Evolutionary conservation across 2,888 invertebrate species (phyloP).

Genomic region (Entomobrya multifasciata): DNA sequence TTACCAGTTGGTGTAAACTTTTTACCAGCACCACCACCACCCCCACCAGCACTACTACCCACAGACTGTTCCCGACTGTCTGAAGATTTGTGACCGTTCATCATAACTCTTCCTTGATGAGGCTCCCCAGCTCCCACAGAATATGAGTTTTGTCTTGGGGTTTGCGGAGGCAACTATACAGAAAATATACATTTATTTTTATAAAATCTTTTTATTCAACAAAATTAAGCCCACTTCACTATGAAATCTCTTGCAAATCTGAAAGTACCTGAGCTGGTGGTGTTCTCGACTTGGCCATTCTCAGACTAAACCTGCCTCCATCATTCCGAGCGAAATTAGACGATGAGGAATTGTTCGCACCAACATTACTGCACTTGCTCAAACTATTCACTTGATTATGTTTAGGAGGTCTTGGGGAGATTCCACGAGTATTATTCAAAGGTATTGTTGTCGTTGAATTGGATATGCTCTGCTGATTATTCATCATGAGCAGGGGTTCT

Average conservation of each 20-base stretch:
- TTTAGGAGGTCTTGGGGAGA: constrained; percentile 65
- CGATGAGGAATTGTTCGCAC: constrained; percentile 42
- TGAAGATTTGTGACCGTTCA: constrained; percentile 57
- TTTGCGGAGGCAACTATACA: constrained; percentile 57
- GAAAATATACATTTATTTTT: not conserved
- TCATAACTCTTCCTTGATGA: constrained; percentile 5
- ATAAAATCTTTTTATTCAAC: not conserved
- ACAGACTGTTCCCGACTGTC: constrained; percentile 52
- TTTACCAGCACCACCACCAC: not conserved
- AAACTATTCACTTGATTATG: constrained; percentile 28
- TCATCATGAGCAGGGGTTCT: constrained; percentile 52
- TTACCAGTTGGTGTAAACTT: constrained; percentile 46
- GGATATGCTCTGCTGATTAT: constrained; percentile 68
- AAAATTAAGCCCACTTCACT: not conserved
- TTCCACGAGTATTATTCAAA: constrained; percentile 62
- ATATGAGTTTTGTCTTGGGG: constrained; percentile 47
- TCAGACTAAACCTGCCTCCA: constrained; percentile 86
- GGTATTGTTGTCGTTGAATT: constrained; percentile 23
- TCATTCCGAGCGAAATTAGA: constrained; percentile 84
- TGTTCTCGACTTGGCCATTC: constrained; percentile 81
- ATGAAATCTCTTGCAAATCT: not conserved
- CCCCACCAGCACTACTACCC: constrained; percentile 26
- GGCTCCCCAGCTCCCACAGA: constrained; percentile 37
- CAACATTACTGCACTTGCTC: constrained; percentile 41
- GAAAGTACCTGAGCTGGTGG: constrained; percentile 65